phyloP scores from a whole-genome alignment of 2,797 vertebrate species.

The Acanthis flammea region DNA sequence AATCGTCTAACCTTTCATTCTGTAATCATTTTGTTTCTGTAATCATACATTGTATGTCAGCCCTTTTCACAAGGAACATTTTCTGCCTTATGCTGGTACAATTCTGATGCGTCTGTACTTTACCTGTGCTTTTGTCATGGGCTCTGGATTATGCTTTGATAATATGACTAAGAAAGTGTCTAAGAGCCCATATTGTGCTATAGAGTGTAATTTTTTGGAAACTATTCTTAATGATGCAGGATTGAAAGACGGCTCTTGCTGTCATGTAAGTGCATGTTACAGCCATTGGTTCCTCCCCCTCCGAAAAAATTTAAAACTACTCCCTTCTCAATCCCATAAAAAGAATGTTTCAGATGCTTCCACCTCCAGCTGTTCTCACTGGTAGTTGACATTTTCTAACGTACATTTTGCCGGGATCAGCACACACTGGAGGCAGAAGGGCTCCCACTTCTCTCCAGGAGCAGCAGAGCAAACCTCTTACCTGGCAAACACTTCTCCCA shows the following conservation, averaged over 20 bases:
- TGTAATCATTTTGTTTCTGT: neutral
- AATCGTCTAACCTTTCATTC: neutral
- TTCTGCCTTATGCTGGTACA: neutral
- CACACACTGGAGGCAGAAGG: rapidly evolving
- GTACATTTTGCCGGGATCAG: neutral
- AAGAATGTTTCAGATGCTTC: neutral
- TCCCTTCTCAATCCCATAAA: neutral
- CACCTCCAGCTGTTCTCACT: neutral
- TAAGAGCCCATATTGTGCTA: neutral
- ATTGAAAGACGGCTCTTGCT: neutral
- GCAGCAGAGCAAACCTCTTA: neutral
- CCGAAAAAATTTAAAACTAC: neutral
- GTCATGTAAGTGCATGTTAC: neutral
- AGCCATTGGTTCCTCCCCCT: neutral
- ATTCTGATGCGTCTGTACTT: rapidly evolving
- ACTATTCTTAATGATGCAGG: neutral
- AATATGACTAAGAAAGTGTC: neutral
- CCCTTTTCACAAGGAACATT: neutral
- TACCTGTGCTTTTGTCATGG: neutral
- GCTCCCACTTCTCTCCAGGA: rapidly evolving
- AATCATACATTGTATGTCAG: neutral
- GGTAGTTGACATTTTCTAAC: rapidly evolving
- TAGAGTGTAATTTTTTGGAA: neutral
- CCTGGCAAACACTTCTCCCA: neutral
- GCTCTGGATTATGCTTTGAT: neutral